These are phyloP conservation scores for Tenthredo amoena DNA, from an alignment of 2,888 invertebrate genomes.

Conservation along the genomic window DNA sequence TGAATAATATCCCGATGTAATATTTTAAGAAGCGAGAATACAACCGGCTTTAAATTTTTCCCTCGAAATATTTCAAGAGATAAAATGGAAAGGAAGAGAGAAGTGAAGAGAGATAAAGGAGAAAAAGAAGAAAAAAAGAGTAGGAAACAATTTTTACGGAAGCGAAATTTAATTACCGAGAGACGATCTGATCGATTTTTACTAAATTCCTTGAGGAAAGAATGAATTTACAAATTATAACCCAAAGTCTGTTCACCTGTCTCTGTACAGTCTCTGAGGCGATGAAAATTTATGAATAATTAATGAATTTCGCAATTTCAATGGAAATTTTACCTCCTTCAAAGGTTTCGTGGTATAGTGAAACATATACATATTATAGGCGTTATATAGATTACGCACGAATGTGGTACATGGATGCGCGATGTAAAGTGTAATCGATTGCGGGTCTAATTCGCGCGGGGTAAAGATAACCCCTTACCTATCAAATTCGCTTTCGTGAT, in stretches of 20 bases:
- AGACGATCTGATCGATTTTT: not conserved
- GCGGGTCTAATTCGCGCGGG: not conserved
- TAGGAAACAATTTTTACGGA: not conserved
- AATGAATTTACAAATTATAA: not conserved
- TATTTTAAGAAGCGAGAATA: not conserved
- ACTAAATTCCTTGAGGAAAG: not conserved
- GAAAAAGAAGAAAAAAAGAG: not conserved
- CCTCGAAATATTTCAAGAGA: not conserved
- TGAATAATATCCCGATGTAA: not conserved
- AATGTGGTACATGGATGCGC: not conserved
- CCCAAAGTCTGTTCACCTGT: not conserved
- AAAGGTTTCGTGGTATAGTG: not conserved
- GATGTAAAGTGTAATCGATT: not conserved
- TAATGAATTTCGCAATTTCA: conserved; percentile 10
- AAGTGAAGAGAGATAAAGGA: not conserved
- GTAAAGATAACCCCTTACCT: not conserved
- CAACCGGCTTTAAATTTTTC: not conserved
- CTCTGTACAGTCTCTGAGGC: not conserved
- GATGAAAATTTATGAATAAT: conserved; percentile 12
- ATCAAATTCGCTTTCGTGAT: conserved; percentile 25
- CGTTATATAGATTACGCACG: not conserved
- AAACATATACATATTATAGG: not conserved
- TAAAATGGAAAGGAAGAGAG: no score
- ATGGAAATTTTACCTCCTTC: conserved; percentile 6
- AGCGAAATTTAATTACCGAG: not conserved